Base-by-base conservation (phyloP, 2,797 vertebrate genomes). In the Sciaenops ocellatus region DNA sequence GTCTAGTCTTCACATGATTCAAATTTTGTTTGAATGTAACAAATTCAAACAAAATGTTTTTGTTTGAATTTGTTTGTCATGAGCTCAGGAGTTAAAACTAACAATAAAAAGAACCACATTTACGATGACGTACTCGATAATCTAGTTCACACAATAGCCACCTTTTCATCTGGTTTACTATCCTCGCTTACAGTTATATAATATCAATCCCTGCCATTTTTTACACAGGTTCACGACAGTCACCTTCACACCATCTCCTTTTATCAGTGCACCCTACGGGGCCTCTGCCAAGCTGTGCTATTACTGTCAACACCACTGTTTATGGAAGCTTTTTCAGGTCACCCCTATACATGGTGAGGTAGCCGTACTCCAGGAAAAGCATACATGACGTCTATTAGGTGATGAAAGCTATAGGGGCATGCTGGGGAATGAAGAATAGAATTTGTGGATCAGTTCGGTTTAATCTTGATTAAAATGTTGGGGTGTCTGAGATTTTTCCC, bases 221-320 rank as follows among this genome's bases (percentile, higher is more conserved):
- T 68, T 16, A 48, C 44, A 62, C 60, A 44, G n/a, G 30, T 77
- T 83, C 51, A 65, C 38, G 46, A 50, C 71, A 74, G 80, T 92
- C 85, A 90, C 90, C 86, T 85, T 93, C 73, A 85, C 77, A 47
- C 73, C 60, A 68, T 82, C 1, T 52, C 17, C 54, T 55, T 83
- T 82, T 81, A 87, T 91, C 84, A 70, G 71, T 42, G 62, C 60
- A 69, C 34, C 6, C 3, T 42, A 71, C 55, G n/a, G 42, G 72
- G 67, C 51, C 84, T 70, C 54, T 76, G 78, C 79, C 73, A 83
- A 61, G 77, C 70, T 55, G 6, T 92, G 91, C 77, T 94, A 26
- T 92, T 66, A 94, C 85, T 90, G 80, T 92, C 87, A 94, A 94
- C 90, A 89, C 42, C 17, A 22, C 28, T 93, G 92, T 93, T 93